Evolutionary conservation across 2,113 vertebrate genomes (phyloP).

Genomic region (Channa maculata): DNA sequence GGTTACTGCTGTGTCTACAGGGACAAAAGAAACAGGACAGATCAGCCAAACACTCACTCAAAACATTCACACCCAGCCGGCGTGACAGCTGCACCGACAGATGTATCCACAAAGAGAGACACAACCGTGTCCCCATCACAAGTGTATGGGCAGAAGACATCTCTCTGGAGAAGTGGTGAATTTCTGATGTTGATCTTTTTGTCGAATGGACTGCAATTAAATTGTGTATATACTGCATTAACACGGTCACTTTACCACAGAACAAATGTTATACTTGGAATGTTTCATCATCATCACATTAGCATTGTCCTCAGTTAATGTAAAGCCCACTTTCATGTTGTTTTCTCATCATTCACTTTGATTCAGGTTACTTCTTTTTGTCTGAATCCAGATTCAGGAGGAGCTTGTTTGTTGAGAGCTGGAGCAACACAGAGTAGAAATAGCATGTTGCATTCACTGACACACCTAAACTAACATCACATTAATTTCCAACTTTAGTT

Average conservation of each 20-base stretch:
- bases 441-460: constrained; percentile 50
- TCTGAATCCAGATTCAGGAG: constrained; percentile 13
- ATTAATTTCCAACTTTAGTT: constrained; percentile 55
- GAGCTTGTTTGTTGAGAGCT: constrained; percentile 57
- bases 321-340: not conserved
- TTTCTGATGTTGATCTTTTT: no score
- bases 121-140: not conserved
- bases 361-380: constrained; percentile 18
- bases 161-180: no score
- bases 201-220: no score
- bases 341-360: not conserved
- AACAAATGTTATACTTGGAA: no score
- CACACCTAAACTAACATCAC: constrained; percentile 70
- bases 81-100: constrained; percentile 41
- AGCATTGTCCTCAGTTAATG: not conserved
- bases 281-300: not conserved
- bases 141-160: no score
- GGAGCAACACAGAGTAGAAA: constrained; percentile 60
- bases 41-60: constrained; percentile 36
- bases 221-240: no score
- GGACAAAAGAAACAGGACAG: constrained; percentile 28
- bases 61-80: constrained; percentile 46
- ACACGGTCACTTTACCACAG: no score
- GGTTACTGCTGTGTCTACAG: constrained; percentile 48
- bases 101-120: constrained; percentile 30